These are phyloP conservation scores for Thymallus thymallus DNA, from an alignment of 2,113 vertebrate species.

Conservation along the genomic window DNA sequence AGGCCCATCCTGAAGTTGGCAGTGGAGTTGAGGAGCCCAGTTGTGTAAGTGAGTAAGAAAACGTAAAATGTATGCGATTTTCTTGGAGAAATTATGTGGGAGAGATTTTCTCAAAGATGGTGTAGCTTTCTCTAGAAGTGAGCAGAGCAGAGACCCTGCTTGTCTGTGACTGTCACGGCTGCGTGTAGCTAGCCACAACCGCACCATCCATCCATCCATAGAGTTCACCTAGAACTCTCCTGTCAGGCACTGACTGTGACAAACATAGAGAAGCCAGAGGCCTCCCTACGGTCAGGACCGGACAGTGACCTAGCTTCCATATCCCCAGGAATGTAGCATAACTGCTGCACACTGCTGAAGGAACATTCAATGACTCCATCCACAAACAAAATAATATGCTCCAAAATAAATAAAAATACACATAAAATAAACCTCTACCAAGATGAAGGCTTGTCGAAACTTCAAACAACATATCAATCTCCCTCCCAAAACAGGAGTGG, in stretches of 20 bases:
- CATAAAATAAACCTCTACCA: conserved; percentile 1
- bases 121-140: conserved; percentile 33
- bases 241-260: too few relatives aligned
- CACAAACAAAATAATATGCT: background rate
- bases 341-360: too few relatives aligned
- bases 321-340: too few relatives aligned
- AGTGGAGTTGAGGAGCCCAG: background rate
- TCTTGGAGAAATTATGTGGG: background rate
- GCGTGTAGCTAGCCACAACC: too few relatives aligned
- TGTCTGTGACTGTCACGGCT: too few relatives aligned
- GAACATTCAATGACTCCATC: background rate
- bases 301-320: conserved; percentile 36
- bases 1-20: too few relatives aligned
- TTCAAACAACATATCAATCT: conserved; percentile 31
- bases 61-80: background rate
- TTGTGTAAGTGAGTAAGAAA: background rate
- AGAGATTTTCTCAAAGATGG: conserved; percentile 18
- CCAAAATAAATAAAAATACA: conserved; percentile 1
- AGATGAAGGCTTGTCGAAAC: conserved; percentile 14
- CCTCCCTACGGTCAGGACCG: too few relatives aligned
- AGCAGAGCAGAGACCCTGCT: conserved; percentile 20
- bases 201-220: too few relatives aligned
- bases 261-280: too few relatives aligned
- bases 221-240: too few relatives aligned
- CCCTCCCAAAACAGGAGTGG: conserved; percentile 2